A percentile compares a stretch with the other conserved stretches of the same genome.
phyloP scores from a whole-genome alignment of 37 sponge, comb jelly and placozoan genomes.

The Diacarnus erythraeanus region DNA sequence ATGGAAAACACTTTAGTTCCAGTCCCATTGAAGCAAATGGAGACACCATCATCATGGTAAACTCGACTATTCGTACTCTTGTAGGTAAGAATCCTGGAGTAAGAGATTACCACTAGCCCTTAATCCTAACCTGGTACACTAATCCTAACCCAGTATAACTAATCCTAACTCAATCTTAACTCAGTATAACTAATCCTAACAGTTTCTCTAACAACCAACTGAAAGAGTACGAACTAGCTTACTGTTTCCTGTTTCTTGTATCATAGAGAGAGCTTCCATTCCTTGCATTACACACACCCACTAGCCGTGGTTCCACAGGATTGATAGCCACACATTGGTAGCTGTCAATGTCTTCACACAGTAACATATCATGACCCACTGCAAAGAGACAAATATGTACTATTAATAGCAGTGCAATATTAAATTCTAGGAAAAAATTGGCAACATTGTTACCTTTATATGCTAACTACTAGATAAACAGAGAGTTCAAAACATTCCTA shows the following conservation, averaged over 20 bases:
- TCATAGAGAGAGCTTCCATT: conserved; percentile 60
- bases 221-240: conserved; percentile 6
- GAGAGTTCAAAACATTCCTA: neutral
- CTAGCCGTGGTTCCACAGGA: conserved; percentile 57
- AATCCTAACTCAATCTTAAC: too few relatives aligned
- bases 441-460: neutral
- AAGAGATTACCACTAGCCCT: conserved; percentile 1
- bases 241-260: conserved; percentile 49
- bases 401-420: too few relatives aligned
- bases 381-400: neutral
- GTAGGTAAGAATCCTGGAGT: conserved; percentile 35
- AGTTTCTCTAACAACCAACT: neutral
- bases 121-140: too few relatives aligned
- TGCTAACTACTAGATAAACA: neutral
- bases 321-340: conserved; percentile 56
- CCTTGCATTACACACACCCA: conserved; percentile 41
- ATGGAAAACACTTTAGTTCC: conserved; percentile 41
- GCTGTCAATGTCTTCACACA: conserved; percentile 14
- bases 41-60: conserved; percentile 22
- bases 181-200: too few relatives aligned
- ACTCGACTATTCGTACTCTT: neutral
- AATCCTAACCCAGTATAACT: too few relatives aligned
- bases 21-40: conserved; percentile 46
- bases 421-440: neutral
- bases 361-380: conserved; percentile 30